Conservation (phyloP, 2,797 vertebrate genomes). For the Manis pentadactyla region DNA sequence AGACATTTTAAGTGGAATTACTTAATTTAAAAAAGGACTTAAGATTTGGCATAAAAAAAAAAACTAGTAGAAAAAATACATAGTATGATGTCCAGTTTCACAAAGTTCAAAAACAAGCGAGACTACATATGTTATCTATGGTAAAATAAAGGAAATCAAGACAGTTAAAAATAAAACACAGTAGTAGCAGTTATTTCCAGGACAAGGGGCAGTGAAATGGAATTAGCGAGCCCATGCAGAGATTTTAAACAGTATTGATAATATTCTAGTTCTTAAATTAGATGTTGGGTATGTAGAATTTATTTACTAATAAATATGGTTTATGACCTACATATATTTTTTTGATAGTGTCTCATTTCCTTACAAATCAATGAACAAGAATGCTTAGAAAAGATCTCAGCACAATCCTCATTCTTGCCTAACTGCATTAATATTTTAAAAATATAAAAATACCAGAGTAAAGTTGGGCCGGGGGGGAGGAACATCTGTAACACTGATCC, state of each 20-base stretch:
- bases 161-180: background rate
- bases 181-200: background rate
- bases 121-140: background rate
- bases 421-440: background rate
- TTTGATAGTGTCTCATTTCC: background rate
- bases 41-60: background rate
- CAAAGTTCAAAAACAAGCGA: background rate
- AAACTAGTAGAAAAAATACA: background rate
- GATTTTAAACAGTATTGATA: background rate
- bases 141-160: background rate
- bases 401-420: background rate
- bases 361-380: background rate
- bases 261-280: background rate
- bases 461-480: background rate
- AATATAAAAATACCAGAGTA: constrained; percentile 18
- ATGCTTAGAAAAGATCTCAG: background rate
- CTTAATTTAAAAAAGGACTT: background rate
- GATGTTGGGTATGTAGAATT: background rate
- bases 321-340: background rate
- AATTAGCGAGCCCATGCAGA: background rate
- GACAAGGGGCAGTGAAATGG: fast-evolving
- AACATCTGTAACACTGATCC: background rate
- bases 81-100: background rate
- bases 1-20: background rate
- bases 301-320: background rate